Conservation (phyloP, 2,113 vertebrate species). For the Thermophis baileyi region DNA sequence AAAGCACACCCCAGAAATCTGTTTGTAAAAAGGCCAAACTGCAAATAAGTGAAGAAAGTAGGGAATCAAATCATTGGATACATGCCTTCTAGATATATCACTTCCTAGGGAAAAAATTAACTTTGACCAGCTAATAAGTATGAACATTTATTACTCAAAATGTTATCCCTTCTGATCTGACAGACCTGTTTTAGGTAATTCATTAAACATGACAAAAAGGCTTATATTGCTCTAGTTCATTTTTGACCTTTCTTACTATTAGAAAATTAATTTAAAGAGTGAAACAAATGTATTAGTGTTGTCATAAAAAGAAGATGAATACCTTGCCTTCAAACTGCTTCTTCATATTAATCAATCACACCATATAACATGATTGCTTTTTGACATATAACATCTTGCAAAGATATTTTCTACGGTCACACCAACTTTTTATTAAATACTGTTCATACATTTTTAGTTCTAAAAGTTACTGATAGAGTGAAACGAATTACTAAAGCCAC, state of each 20-base stretch:
- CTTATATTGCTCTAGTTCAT: constrained; percentile 82
- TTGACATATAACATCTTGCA: constrained; percentile 65
- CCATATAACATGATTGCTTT: constrained; percentile 62
- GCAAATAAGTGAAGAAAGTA: constrained; percentile 59
- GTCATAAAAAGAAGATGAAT: constrained; percentile 84
- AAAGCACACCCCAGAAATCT: neutral
- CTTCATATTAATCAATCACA: constrained; percentile 75
- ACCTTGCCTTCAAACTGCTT: constrained; percentile 80
- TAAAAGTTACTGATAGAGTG: constrained; percentile 42
- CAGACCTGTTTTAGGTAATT: constrained; percentile 91
- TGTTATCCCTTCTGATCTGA: constrained; percentile 83
- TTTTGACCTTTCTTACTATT: constrained; percentile 96
- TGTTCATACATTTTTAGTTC: constrained; percentile 58
- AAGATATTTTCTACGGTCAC: constrained; percentile 60
- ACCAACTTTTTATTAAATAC: constrained; percentile 59
- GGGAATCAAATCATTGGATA: constrained; percentile 64
- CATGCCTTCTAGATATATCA: constrained; percentile 76
- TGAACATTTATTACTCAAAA: constrained; percentile 83
- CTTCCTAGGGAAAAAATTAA: constrained; percentile 71
- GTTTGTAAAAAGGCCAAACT: neutral
- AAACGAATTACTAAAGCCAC: constrained; percentile 31
- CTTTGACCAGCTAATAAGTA: constrained; percentile 90
- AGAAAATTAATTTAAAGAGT: constrained; percentile 93
- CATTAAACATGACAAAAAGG: constrained; percentile 92
- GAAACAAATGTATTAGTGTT: constrained; percentile 94